Evolutionary conservation across 2,797 vertebrate genomes (phyloP), one percentile per base, ranked within the genome.

Genomic region (Enteromius treurensis): DNA sequence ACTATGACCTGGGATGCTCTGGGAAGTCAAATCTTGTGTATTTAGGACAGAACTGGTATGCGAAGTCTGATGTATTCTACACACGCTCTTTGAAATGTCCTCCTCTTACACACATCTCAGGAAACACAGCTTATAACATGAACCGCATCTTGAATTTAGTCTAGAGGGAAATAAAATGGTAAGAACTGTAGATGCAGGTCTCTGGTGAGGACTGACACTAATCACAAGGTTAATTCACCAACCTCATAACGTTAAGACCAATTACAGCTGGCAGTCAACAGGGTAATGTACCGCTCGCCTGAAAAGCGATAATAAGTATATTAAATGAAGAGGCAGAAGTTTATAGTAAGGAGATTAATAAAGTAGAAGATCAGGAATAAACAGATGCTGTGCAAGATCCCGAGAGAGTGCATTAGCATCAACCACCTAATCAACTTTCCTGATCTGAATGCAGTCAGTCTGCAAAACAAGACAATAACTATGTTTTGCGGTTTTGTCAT

Each of bases 161-260:
- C 77, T 84, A 86, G 74, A 84, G 62, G 71, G 86, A 85, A 86
- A 90, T 81, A 81, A 62, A 53, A 71, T 51, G 60, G 64, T 65
- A 64, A 87, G 84, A 88, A 10, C 85, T 26, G 40, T 84, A 14
- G 82, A 69, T 60, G 49, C 21, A 70, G 45, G 67, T 88, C 90
- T 91, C 86, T 85, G 67, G 89, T 86, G 85, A 88, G 85, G 88
- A 86, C 87, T 79, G 79, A 69, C 84, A 80, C 78, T 87, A 88
- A 91, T 90, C 85, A 87, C 82, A 32, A 78, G 85, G 88, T 91
- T 92, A 88, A 93, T 94, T 92, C 88, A 92, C 90, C 90, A 88
- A 87, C 80, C 84, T 92, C 84, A 82, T 85, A 77, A 91, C 88
- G 87, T 87, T 86, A 89, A 85, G 88, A 89, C 88, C 86, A 93